Evolutionary conservation across 2,797 vertebrate genomes (phyloP).

Genomic region (Sebastes cheni): DNA sequence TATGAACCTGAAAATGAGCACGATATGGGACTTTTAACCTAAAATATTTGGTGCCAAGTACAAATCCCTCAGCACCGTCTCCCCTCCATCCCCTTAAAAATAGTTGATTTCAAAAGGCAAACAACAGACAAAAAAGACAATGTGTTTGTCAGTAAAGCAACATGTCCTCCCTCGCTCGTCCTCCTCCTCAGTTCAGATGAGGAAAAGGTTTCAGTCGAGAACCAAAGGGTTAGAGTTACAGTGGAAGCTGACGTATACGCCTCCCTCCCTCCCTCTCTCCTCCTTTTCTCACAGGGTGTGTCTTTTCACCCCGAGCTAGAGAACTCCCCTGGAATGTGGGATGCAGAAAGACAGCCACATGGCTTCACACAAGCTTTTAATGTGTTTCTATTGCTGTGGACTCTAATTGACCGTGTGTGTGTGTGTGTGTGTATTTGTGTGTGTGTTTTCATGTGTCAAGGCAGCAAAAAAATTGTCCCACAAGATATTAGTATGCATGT

Average conservation of each 20-base stretch:
- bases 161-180: slow-evolving; percentile 4
- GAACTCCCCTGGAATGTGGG: slow-evolving; percentile 47
- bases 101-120: background rate
- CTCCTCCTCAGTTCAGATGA: slow-evolving; percentile 10
- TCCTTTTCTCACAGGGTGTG: slow-evolving; percentile 44
- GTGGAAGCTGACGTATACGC: background rate
- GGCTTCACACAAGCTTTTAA: slow-evolving; percentile 11
- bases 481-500: background rate
- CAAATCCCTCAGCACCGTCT: too few relatives aligned
- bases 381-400: background rate
- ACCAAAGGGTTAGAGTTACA: background rate
- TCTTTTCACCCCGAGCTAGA: slow-evolving; percentile 40
- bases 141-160: background rate
- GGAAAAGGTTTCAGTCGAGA: slow-evolving; percentile 14
- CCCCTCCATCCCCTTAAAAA: background rate
- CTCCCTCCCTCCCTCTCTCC: background rate
- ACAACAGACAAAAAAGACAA: background rate
- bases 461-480: background rate
- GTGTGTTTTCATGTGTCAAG: background rate
- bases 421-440: background rate
- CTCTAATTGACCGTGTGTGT: background rate
- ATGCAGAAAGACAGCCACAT: slow-evolving; percentile 1
- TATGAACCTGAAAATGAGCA: too few relatives aligned
- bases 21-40: background rate
- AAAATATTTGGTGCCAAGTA: background rate